Evolutionary conservation across 2,888 invertebrate species (phyloP).

Genomic region (Anticlea derivata): DNA sequence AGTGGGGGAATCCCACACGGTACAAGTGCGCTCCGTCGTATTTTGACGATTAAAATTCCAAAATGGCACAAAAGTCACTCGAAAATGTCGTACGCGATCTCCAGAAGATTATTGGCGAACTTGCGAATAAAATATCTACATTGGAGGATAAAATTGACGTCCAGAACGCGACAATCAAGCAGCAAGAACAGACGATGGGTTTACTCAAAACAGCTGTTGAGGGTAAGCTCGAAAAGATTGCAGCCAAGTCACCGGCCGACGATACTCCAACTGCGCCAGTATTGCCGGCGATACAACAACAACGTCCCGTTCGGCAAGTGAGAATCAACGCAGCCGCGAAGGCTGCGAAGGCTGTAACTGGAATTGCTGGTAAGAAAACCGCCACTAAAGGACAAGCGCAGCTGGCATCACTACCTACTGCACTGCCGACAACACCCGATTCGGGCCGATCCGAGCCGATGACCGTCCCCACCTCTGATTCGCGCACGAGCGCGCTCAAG

Average conservation of each 20-base stretch:
- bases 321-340: neutral
- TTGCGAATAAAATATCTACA: neutral
- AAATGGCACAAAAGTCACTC: neutral
- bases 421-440: neutral
- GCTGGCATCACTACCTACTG: neutral
- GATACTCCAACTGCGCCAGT: neutral
- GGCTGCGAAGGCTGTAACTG: too few species aligned
- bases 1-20: too few species aligned
- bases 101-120: neutral
- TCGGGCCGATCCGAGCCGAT: neutral
- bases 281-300: too few species aligned
- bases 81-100: neutral
- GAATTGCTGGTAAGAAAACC: neutral
- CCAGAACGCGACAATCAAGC: neutral
- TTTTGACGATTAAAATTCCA: neutral
- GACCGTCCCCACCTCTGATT: too few species aligned
- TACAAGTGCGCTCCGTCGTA: too few species aligned
- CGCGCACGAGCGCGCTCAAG: too few species aligned
- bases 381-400: neutral
- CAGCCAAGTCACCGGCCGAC: neutral
- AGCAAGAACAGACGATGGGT: neutral
- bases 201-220: neutral
- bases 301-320: neutral
- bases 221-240: neutral
- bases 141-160: neutral